phyloP scores from a whole-genome alignment of 2,888 invertebrate genomes.

The Cybosia mesomella region DNA sequence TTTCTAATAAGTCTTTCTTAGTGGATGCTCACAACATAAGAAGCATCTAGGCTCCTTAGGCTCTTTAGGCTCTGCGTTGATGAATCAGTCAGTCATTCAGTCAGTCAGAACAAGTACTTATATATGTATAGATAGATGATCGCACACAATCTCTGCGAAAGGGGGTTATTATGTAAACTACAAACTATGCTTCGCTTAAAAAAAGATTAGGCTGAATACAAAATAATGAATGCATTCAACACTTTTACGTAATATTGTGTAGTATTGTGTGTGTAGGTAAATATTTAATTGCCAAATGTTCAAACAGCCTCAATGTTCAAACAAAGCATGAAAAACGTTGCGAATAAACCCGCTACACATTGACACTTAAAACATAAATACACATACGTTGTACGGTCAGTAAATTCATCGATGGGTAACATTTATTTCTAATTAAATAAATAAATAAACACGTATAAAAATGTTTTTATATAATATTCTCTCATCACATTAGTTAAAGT shows the following conservation, averaged over 20 bases:
- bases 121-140: too few species aligned
- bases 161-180: too few species aligned
- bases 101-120: too few species aligned
- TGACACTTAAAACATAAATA: not conserved
- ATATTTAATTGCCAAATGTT: not conserved
- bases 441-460: not conserved
- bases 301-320: not conserved
- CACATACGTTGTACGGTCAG: not conserved
- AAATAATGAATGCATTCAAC: not conserved
- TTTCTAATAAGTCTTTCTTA: too few species aligned
- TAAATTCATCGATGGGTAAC: not conserved
- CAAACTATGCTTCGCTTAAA: too few species aligned
- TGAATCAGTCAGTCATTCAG: too few species aligned
- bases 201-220: not conserved
- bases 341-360: not conserved
- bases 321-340: not conserved
- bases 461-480: not conserved
- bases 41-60: too few species aligned
- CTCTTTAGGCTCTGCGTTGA: too few species aligned
- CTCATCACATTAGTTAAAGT: not conserved
- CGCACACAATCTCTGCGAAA: too few species aligned
- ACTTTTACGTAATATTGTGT: not conserved
- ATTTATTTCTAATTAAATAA: not conserved
- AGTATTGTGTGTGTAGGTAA: not conserved
- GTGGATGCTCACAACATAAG: too few species aligned